phyloP scores from a whole-genome alignment of 2,888 invertebrate genomes.

The Dicyrtoma fusca region DNA sequence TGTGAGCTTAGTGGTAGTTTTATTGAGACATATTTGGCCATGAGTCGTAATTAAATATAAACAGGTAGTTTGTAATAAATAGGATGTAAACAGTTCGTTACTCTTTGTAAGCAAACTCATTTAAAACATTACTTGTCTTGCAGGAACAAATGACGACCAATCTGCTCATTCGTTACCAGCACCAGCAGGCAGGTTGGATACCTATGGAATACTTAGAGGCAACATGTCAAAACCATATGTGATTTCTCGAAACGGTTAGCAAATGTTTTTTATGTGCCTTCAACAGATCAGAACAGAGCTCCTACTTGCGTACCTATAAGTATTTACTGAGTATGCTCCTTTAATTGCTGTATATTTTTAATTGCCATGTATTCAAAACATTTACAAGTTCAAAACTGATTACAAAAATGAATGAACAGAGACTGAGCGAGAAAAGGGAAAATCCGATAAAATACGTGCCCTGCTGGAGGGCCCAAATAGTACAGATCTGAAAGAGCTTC shows the following conservation, averaged over 20 bases:
- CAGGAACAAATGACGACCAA: neutral
- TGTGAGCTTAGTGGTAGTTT: neutral
- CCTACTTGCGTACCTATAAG: too few relatives aligned
- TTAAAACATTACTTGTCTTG: too few relatives aligned
- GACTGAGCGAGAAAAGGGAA: conserved; percentile 65
- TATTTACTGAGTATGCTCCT: too few relatives aligned
- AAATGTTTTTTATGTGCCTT: neutral
- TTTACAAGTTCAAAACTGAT: neutral
- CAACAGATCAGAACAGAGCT: too few relatives aligned
- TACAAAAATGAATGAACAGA: conserved; percentile 45
- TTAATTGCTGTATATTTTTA: neutral
- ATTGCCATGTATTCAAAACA: neutral
- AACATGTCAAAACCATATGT: conserved; percentile 48
- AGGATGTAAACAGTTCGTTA: too few relatives aligned
- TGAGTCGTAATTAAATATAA: too few relatives aligned
- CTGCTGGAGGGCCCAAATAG: conserved; percentile 72
- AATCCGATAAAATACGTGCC: conserved; percentile 82
- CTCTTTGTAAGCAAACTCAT: too few relatives aligned
- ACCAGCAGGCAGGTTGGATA: conserved; percentile 9
- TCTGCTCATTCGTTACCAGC: conserved; percentile 10
- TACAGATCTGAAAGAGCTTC: conserved; percentile 81
- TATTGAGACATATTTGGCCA: too few relatives aligned
- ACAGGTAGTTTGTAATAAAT: too few relatives aligned
- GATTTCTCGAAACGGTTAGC: conserved; percentile 50
- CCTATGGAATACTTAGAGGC: conserved; percentile 14